These are phyloP conservation scores for Drosophila atroscutellata DNA, from an alignment of 2,888 invertebrate species.

Conservation along the genomic window DNA sequence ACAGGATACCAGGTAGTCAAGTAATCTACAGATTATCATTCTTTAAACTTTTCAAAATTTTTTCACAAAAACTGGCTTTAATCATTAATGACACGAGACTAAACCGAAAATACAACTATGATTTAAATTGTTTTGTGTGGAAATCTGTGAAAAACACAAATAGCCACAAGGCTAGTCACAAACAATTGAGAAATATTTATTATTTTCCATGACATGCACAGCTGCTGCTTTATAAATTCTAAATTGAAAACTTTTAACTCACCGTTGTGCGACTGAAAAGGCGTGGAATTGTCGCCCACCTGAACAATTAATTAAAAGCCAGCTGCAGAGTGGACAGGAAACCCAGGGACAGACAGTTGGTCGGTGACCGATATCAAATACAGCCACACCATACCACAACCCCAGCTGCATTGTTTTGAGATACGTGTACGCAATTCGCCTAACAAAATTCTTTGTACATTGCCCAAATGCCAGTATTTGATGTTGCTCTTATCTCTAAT, in stretches of 20 bases:
- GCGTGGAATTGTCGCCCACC: slow-evolving; percentile 32
- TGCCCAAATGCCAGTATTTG: slow-evolving; percentile 56
- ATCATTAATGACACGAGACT: slow-evolving; percentile 61
- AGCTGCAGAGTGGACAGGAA: slow-evolving; percentile 16
- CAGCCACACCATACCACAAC: slow-evolving; percentile 24
- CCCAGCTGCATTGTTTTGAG: slow-evolving; percentile 56
- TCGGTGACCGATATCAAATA: slow-evolving; percentile 57
- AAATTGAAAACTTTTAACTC: slow-evolving; percentile 45
- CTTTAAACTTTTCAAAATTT: slow-evolving; percentile 12
- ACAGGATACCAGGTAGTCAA: not conserved
- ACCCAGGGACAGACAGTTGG: slow-evolving; percentile 1
- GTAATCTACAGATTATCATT: not conserved
- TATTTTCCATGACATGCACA: slow-evolving; percentile 38
- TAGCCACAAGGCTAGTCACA: slow-evolving; percentile 8
- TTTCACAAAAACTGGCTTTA: slow-evolving; percentile 54
- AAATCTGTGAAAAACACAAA: slow-evolving; percentile 39
- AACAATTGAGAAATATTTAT: slow-evolving; percentile 60
- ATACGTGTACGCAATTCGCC: slow-evolving; percentile 62
- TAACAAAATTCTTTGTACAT: slow-evolving; percentile 51
- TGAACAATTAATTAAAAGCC: slow-evolving; percentile 62
- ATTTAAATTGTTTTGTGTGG: slow-evolving; percentile 3
- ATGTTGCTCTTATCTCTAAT: slow-evolving; percentile 74
- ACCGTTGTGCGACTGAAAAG: slow-evolving; percentile 3
- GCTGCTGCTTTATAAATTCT: slow-evolving; percentile 39
- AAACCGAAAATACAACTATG: slow-evolving; percentile 8